A percentile compares a stretch with the other conserved stretches of the same genome.
Evolutionary conservation across 2,797 vertebrate species (phyloP).

Genomic region (Potorous gilbertii): DNA sequence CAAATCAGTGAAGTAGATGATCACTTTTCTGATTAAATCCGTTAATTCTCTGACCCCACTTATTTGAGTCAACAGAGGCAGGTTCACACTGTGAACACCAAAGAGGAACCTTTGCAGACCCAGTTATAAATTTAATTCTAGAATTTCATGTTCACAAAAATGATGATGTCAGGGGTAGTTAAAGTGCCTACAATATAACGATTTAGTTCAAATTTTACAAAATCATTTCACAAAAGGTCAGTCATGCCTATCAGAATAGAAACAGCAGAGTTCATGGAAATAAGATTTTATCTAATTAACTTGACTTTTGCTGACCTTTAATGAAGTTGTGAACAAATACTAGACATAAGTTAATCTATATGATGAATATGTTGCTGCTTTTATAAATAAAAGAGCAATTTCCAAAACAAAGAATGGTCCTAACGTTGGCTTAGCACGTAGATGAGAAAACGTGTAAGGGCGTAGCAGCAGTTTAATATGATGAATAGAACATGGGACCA

Average conservation of each 20-base stretch:
- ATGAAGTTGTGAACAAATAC: background rate
- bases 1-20: background rate
- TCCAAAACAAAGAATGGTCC: conserved; percentile 38
- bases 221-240: conserved; percentile 55
- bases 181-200: background rate
- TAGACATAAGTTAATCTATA: conserved; percentile 17
- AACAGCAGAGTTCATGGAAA: conserved; percentile 43
- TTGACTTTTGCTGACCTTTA: conserved; percentile 41
- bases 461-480: background rate
- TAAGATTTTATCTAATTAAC: conserved; percentile 48
- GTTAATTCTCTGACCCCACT: conserved; percentile 24
- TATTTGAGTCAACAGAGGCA: conserved; percentile 34
- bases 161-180: conserved; percentile 28
- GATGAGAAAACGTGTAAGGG: background rate
- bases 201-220: conserved; percentile 52
- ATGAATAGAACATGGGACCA: background rate
- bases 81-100: background rate
- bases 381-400: conserved; percentile 41
- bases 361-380: conserved; percentile 34
- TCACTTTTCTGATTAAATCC: background rate
- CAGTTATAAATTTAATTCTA: background rate
- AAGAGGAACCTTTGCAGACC: background rate
- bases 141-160: conserved; percentile 22
- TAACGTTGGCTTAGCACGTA: conserved; percentile 29
- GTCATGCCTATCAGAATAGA: conserved; percentile 38